Evolutionary conservation across 2,888 invertebrate species (phyloP), one percentile per base, ranked within the genome.

Genomic region (Agrypnus murinus): DNA sequence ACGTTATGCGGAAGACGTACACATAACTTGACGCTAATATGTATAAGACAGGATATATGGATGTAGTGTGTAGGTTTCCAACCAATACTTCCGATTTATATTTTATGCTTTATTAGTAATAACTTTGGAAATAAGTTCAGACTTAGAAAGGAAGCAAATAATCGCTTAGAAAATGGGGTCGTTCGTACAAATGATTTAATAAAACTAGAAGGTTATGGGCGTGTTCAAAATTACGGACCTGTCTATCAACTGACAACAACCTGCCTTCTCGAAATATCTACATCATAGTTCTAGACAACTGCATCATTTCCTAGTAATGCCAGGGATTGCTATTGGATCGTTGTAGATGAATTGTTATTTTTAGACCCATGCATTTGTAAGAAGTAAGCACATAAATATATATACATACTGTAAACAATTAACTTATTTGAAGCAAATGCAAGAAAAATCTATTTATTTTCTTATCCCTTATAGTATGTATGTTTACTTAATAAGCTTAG

Each of bases 81-180:
- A 62, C 48, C 48, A 62, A 62, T 57, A 57, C 57, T 38, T 57
- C 57, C 38, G 57, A 62, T 62, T 62, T 62, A 62, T 48, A 34
- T 48, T 38, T 48, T 48, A 63, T 63, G 48, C 48, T 63, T 63
- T 63, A 63, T 48, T 50, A 36, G 34, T 48, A 50, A 36, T 40
- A 63, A 50, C 48, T 48, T 50, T 19, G 36, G 48, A 48, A 31
- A 50, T 50, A 62, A 63, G 34, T 50, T 46, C 46, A 31, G 31
- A 43, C 43, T 43, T 32, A 19, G 31, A 43, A 59, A 14, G 14
- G 45, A 14, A 10, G 43, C 43, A 59, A 59, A 40, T 31, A 43
- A 43, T 59, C 45, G 60, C 19, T 34, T 25, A 15, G 25, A 50
- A 50, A 48, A 63, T 63, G 38, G 62, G 57, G 19, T 12, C n/a